Evolutionary conservation across 2,797 vertebrate species (phyloP).

Genomic region (Synanceia verrucosa): DNA sequence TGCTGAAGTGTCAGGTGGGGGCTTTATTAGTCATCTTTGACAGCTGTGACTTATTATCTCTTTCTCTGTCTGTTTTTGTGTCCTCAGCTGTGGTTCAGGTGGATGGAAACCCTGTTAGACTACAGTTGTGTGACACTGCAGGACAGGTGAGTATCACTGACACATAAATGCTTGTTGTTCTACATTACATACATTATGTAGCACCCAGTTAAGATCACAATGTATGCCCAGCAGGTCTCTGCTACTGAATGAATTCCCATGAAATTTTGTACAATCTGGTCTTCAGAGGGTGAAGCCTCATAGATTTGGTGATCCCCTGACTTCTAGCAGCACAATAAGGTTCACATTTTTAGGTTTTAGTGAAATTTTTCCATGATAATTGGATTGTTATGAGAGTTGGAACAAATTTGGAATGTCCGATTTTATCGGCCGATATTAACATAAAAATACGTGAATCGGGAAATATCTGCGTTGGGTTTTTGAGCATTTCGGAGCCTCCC

Average conservation of each 20-base stretch:
- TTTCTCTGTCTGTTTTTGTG: slow-evolving; percentile 43
- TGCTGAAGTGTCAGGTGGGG: slow-evolving; percentile 29
- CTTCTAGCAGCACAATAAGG: neutral
- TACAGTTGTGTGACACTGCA: slow-evolving; percentile 89
- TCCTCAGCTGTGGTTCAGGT: slow-evolving; percentile 87
- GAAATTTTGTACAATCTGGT: neutral
- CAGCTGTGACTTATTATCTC: slow-evolving; percentile 57
- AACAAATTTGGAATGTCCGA: no score
- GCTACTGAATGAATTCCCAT: neutral
- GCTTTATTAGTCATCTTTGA: slow-evolving; percentile 13
- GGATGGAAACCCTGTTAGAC: slow-evolving; percentile 84
- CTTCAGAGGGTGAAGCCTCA: neutral
- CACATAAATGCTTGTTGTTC: neutral
- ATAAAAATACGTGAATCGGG: no score
- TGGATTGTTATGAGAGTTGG: neutral
- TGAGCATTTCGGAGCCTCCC: no score
- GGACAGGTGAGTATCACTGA: slow-evolving; percentile 83
- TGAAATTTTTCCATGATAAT: neutral
- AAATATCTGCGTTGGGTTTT: no score
- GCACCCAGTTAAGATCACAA: neutral
- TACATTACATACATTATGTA: neutral
- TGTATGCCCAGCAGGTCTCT: neutral
- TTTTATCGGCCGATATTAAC: no score
- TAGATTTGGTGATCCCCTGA: neutral
- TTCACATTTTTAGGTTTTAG: neutral